These are phyloP conservation scores for Dasyornis broadbenti DNA, from an alignment of 2,113 vertebrate species.

Conservation along the genomic window DNA sequence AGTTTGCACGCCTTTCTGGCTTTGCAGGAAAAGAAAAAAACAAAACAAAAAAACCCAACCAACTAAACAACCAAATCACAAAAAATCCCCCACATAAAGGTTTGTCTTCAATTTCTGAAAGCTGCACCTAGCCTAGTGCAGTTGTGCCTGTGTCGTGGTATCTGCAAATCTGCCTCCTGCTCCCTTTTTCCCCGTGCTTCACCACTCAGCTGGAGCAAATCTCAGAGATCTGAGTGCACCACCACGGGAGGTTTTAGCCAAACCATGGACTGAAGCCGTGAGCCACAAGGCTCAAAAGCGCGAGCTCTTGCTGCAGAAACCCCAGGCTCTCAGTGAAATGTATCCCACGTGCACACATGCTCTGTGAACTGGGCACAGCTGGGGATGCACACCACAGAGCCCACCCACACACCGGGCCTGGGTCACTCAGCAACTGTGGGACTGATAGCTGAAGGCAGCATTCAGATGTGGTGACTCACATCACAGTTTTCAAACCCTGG, in stretches of 20 bases:
- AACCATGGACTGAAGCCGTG: background rate
- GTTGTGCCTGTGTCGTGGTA: background rate
- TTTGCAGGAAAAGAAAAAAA: background rate
- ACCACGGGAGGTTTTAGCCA: rapidly evolving
- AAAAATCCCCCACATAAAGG: background rate
- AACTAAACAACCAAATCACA: background rate
- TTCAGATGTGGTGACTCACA: background rate
- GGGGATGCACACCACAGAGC: background rate
- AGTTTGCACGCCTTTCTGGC: background rate
- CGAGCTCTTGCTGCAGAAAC: background rate
- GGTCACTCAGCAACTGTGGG: background rate
- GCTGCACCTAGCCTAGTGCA: background rate
- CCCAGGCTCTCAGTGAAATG: background rate
- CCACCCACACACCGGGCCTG: background rate
- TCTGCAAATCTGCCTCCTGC: background rate
- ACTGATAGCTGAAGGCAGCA: rapidly evolving
- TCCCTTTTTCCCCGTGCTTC: background rate
- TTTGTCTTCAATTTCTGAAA: background rate
- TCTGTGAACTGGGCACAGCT: conserved; percentile 1
- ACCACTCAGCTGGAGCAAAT: background rate
- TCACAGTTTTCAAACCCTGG: background rate
- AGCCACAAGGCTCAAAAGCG: background rate
- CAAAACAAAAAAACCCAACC: rapidly evolving
- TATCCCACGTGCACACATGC: background rate
- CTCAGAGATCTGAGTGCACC: background rate